A percentile compares a stretch with the other conserved stretches of the same genome.
Evolutionary conservation across 2,888 invertebrate species (phyloP).

Genomic region (Ormia ochracea): DNA sequence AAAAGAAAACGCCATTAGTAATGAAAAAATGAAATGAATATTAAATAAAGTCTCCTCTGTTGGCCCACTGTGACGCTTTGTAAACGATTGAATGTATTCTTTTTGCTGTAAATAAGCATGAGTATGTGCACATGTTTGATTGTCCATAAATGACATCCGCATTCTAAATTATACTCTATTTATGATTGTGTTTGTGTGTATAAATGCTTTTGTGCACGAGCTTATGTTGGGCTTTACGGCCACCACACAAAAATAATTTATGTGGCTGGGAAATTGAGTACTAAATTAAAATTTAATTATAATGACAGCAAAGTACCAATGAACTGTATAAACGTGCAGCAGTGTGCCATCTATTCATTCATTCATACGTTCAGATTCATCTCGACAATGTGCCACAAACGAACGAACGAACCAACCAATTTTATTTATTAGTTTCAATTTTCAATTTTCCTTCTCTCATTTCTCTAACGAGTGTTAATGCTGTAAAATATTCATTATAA

Average conservation of each 20-base stretch:
- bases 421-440: slow-evolving; percentile 10
- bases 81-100: background rate
- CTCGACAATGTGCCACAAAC: background rate
- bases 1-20: no score
- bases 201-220: background rate
- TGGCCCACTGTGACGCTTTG: background rate
- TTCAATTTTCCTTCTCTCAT: background rate
- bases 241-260: slow-evolving; percentile 63
- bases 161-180: background rate
- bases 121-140: background rate
- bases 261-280: slow-evolving; percentile 64
- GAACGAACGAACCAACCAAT: slow-evolving; percentile 24
- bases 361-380: background rate
- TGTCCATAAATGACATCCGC: background rate
- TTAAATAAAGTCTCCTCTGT: no score
- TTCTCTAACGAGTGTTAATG: background rate
- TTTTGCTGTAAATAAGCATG: background rate
- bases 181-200: background rate
- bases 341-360: slow-evolving; percentile 30
- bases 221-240: slow-evolving; percentile 44
- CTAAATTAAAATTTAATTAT: slow-evolving; percentile 66
- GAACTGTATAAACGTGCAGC: slow-evolving; percentile 48
- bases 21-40: no score
- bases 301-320: slow-evolving; percentile 61
- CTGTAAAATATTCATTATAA: slow-evolving; percentile 6